Base-by-base conservation (phyloP, 1,140 invertebrate genomes). In the Pseudomyrmex dendroicus region DNA sequence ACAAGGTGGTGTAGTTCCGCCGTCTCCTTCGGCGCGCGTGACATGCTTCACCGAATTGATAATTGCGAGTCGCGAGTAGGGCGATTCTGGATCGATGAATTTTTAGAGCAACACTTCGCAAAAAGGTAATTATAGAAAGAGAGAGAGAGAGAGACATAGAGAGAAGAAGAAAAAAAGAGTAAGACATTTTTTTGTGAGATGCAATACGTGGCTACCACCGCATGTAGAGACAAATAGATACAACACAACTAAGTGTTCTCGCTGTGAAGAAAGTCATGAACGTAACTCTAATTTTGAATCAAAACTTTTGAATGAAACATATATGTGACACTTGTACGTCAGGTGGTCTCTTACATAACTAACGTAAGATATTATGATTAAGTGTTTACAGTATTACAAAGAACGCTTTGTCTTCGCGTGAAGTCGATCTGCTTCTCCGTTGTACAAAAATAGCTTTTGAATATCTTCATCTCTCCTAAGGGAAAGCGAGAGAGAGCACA, bases 1-100 rank as follows among this genome's bases (percentile, higher is more conserved):
- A 84, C 67, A 73, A 84, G 68, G 52, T 56, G 68, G 17, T 59
- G 54, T 62, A 56, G 54, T 86, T 72, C 46, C 70, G 54, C 62
- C 56, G 50, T 82, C 54, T 68, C 74, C 17, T 25, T 13, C 63
- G 57, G 57, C 59, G 76, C 83, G 76, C 73, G 15, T 61, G 57
- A 61, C 54, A 66, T 48, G n/a, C 61, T 67, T 50, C 61, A n/a
- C 25, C 54, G 35, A 17, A 73, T 84, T 73, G 67, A 70, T 86
- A 76, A 83, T 76, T 83, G 70, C 63, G 68, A 86, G n/a, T 57
- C 61, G 25, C 52, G 17, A 67, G 13, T 35, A n/a, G 22, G n/a
- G 13, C 44, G 35, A 12, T 73, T 61, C 35, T n/a, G 2, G 20
- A 74, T 62, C 56, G 20, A 73, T 61, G 57, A n/a, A 62, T 50